Evolutionary conservation across 2,888 invertebrate genomes (phyloP), one percentile per base, ranked within the genome.

Genomic region (Melipona beecheii): DNA sequence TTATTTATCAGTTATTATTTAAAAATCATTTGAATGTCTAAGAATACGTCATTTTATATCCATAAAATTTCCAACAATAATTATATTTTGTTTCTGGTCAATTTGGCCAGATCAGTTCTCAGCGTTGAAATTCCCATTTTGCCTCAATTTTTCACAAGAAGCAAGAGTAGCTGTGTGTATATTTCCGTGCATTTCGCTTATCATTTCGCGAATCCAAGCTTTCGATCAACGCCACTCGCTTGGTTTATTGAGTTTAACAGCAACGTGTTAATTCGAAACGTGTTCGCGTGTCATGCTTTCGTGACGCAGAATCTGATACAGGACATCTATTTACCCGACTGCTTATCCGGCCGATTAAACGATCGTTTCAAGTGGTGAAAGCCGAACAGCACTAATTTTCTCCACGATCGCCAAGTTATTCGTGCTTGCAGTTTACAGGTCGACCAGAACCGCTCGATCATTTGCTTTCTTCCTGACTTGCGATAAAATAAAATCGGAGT

Each of bases 161-260:
- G 43, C 9, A 43, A 43, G 43, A 43, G 9, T 21, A 36, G 66
- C 24, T 21, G 19, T 9, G 50, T 56, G 19, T 6, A 21, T 15
- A 71, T 49, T 73, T 73, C 64, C 64, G 31, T 58, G 58, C 27
- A 17, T 58, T 31, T 19, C 13, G 31, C 52, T 71, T 82, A 83
- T 83, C 82, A 27, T 15, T 2, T 2, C 36, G 54, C 43, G 43
- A 43, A 75, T 75, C 75, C 75, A 75, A 83, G 54, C 72, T 75
- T 83, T 83, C 83, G 75, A 83, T 83, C 83, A 83, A 83, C 75
- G 83, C 83, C 83, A 83, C 54, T 74, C 73, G 52, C 68, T n/a
- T 11, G 69, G 73, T 24, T 49, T 27, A 65, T 78, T 43, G 70
- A 66, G 60, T 56, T 65, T 31, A n/a, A n/a, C n/a, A n/a, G 70